A percentile compares a stretch with the other conserved stretches of the same genome.
phyloP scores from a whole-genome alignment of 2,797 vertebrate genomes.

The Spinus olivaceus region DNA sequence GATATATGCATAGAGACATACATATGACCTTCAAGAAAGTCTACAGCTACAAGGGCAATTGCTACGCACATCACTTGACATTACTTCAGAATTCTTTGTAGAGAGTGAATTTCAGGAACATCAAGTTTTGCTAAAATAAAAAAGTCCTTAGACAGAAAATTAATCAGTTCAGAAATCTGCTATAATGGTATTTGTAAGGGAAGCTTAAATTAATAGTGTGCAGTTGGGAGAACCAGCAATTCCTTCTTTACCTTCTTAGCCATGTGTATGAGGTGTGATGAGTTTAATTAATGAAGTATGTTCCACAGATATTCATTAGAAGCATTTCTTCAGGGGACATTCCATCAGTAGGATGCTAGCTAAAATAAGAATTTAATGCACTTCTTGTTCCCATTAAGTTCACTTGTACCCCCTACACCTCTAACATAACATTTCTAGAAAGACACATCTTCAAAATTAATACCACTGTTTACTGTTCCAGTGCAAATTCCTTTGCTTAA shows the following conservation, averaged over 20 bases:
- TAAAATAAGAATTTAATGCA: conserved; percentile 11
- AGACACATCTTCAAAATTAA: neutral
- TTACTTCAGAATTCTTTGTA: neutral
- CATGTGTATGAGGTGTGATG: neutral
- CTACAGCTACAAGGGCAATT: neutral
- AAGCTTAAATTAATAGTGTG: neutral
- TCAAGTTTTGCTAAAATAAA: neutral
- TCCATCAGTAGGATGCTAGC: neutral
- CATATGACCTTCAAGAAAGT: neutral
- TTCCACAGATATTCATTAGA: conserved; percentile 2
- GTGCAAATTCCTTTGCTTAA: neutral
- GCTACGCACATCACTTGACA: neutral
- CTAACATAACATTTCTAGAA: neutral
- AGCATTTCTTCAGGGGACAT: neutral
- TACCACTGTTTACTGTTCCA: neutral
- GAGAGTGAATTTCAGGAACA: neutral
- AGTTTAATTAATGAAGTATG: neutral
- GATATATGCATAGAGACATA: neutral
- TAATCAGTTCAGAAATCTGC: neutral
- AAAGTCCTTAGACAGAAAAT: neutral
- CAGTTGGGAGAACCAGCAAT: neutral
- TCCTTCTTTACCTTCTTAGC: neutral
- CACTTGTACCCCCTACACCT: neutral
- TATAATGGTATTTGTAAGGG: neutral
- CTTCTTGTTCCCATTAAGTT: neutral